A percentile compares a stretch with the other conserved stretches of the same genome.
phyloP scores from a whole-genome alignment of 2,888 invertebrate species.

The Chirona hameri region DNA sequence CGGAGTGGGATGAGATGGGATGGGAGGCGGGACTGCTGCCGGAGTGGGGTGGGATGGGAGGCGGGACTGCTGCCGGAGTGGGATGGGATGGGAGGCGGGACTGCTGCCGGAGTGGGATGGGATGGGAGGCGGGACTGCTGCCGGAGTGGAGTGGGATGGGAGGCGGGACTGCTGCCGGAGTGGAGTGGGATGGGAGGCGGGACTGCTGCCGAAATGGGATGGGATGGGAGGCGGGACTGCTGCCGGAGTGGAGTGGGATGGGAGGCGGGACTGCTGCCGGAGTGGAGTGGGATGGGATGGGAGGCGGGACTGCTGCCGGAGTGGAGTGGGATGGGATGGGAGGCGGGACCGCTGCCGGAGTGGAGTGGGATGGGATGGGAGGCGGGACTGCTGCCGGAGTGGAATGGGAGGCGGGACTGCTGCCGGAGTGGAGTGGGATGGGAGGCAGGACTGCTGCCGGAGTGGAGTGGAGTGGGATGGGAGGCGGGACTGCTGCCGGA shows the following conservation, averaged over 20 bases:
- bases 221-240: neutral
- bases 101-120: neutral
- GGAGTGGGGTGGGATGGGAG: neutral
- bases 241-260: neutral
- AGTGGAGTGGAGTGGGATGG: neutral
- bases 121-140: neutral
- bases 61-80: neutral
- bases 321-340: neutral
- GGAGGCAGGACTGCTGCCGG: neutral
- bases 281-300: neutral
- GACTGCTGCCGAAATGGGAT: neutral
- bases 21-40: neutral
- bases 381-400: neutral
- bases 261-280: neutral
- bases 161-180: neutral
- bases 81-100: neutral
- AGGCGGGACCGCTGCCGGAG: neutral
- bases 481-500: neutral
- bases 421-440: neutral
- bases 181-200: neutral
- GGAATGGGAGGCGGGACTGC: neutral
- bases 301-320: neutral
- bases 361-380: too few species aligned
- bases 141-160: neutral
- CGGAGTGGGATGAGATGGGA: neutral